phyloP scores from a whole-genome alignment of 53 echinoderm and acorn worm species.

The Patiria pectinifera region DNA sequence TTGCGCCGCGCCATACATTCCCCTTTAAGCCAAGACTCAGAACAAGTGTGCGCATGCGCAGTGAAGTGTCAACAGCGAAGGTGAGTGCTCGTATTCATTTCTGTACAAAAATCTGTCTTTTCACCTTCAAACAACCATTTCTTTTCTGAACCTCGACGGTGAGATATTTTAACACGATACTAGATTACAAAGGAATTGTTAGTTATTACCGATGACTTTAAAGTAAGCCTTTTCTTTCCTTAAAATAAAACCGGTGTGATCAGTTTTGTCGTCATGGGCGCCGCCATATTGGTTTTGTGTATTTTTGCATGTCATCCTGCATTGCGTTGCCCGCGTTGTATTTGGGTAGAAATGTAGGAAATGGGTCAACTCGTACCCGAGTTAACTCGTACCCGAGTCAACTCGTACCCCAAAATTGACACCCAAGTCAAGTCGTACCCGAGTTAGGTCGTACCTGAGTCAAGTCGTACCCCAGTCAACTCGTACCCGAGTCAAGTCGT shows the following conservation, averaged over 20 bases:
- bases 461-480: too few species aligned
- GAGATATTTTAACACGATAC: neutral
- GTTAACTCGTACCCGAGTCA: too few species aligned
- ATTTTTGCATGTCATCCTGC: constrained; percentile 51
- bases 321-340: neutral
- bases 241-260: neutral
- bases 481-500: too few species aligned
- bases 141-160: neutral
- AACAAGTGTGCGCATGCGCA: constrained; percentile 21
- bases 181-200: too few species aligned
- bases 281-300: constrained; percentile 46
- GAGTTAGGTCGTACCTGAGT: too few species aligned
- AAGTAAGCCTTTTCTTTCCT: neutral
- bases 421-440: too few species aligned
- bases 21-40: neutral
- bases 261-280: constrained; percentile 25
- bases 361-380: too few species aligned
- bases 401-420: too few species aligned
- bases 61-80: constrained; percentile 26
- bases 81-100: neutral
- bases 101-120: neutral
- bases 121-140: neutral
- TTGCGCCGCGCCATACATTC: neutral
- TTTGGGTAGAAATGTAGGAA: neutral
- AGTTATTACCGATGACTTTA: too few species aligned